Evolutionary conservation across 2,113 vertebrate species (phyloP).

Genomic region (Crotalus viridis): DNA sequence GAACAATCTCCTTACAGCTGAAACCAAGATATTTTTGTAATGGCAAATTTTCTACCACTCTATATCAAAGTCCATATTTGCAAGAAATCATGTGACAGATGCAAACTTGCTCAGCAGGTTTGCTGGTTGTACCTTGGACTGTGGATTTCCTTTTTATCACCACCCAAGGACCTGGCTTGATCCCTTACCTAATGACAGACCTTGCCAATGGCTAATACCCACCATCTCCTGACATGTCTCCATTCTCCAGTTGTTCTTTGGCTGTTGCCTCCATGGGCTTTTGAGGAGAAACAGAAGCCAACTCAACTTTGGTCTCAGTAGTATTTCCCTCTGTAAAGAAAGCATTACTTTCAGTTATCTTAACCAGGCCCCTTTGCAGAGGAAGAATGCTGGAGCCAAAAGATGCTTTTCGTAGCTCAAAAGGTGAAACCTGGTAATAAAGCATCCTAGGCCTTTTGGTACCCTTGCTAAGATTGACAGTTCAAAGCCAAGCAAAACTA

Average conservation of each 20-base stretch:
- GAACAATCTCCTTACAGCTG: not conserved
- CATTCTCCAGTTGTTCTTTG: conserved; percentile 18
- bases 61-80: not conserved
- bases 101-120: not conserved
- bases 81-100: not conserved
- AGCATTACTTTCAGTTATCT: not conserved
- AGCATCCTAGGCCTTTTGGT: not conserved
- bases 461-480: not conserved
- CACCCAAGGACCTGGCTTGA: not conserved
- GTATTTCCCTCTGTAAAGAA: not conserved
- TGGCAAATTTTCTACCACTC: not conserved
- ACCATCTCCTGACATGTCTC: conserved; percentile 8
- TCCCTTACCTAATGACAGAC: not conserved
- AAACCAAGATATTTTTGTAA: not conserved
- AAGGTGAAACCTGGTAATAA: not conserved
- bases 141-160: not conserved
- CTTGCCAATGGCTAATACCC: not conserved
- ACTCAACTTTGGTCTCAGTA: not conserved
- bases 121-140: not conserved
- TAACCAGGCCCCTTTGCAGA: not conserved
- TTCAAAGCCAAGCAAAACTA: not conserved
- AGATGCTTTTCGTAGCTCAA: not conserved
- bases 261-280: not conserved
- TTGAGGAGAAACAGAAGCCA: not conserved
- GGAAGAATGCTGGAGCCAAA: not conserved